Evolutionary conservation across 2,888 invertebrate genomes (phyloP).

Genomic region (Ypsolopha scabrella): DNA sequence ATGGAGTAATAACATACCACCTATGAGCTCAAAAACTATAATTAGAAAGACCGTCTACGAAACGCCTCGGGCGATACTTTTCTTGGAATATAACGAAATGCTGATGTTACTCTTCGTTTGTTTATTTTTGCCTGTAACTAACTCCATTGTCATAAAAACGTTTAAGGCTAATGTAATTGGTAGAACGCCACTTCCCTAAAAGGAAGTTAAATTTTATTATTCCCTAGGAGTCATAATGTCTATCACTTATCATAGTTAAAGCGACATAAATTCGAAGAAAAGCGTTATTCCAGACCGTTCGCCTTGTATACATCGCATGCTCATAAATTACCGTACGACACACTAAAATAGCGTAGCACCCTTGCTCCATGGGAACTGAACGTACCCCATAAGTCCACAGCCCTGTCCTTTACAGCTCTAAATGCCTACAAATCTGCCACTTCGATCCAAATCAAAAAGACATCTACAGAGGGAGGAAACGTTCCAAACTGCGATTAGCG

Average conservation of each 20-base stretch:
- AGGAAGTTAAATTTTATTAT: not conserved
- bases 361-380: constrained; percentile 59
- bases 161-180: not conserved
- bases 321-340: constrained; percentile 59
- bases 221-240: not conserved
- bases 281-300: constrained; percentile 47
- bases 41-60: constrained; percentile 15
- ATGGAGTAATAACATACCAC: constrained; percentile 11
- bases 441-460: constrained; percentile 56
- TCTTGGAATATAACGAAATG: not conserved
- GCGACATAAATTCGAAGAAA: constrained; percentile 47
- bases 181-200: not conserved
- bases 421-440: constrained; percentile 60
- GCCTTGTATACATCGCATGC: constrained; percentile 49
- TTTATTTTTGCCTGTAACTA: not conserved
- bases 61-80: not conserved
- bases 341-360: constrained; percentile 68
- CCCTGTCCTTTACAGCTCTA: constrained; percentile 27
- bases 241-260: constrained; percentile 33
- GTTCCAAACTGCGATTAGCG: constrained; percentile 43
- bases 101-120: not conserved
- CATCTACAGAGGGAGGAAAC: constrained; percentile 35
- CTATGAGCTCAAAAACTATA: constrained; percentile 19
- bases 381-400: constrained; percentile 23
- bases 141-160: not conserved